Conservation (phyloP, 2,797 vertebrate species). For the Falco columbarius region DNA sequence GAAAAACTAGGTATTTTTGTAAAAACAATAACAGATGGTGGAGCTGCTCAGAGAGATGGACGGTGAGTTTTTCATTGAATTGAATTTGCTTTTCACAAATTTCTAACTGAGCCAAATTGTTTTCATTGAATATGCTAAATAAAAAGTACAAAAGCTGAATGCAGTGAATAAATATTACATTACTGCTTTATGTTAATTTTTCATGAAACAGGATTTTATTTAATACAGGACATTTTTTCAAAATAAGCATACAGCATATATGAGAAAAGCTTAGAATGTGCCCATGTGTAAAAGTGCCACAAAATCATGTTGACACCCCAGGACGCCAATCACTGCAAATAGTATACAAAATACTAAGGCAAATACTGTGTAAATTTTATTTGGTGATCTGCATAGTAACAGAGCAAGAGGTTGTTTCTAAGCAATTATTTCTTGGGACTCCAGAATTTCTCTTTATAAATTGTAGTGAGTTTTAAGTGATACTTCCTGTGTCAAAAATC, state of each 20-base stretch:
- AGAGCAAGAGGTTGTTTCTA: background rate
- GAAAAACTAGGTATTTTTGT: slow-evolving; percentile 95
- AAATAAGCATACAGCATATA: background rate
- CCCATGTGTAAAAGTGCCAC: background rate
- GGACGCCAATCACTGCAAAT: background rate
- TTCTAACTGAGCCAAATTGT: background rate
- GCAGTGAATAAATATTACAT: background rate
- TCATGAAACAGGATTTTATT: fast-evolving
- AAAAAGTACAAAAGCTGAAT: background rate
- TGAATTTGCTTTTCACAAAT: background rate
- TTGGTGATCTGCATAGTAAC: background rate
- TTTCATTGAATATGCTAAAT: background rate
- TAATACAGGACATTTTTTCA: background rate
- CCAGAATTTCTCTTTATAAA: background rate
- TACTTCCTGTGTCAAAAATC: background rate
- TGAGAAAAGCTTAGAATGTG: background rate
- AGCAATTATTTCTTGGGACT: background rate
- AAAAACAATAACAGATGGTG: slow-evolving; percentile 91
- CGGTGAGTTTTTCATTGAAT: slow-evolving; percentile 78
- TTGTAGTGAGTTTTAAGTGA: background rate
- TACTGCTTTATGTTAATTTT: background rate
- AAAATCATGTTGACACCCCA: background rate
- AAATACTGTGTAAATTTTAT: background rate
- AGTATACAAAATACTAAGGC: background rate
- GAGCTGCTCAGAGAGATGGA: slow-evolving; percentile 89